Conservation (phyloP, 1,140 invertebrate genomes). For the Andricus grossulariae region DNA sequence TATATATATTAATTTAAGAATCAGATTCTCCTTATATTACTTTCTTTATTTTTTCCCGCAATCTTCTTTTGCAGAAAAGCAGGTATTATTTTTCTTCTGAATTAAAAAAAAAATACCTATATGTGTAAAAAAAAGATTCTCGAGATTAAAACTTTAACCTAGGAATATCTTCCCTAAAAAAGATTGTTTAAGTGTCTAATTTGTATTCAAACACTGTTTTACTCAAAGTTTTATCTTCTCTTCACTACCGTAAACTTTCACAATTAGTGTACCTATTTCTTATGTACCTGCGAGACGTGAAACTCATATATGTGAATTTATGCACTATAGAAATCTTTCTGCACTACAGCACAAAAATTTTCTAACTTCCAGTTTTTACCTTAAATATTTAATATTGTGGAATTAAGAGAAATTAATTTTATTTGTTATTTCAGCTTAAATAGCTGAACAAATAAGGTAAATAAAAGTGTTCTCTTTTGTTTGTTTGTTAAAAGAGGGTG, state of each 20-base stretch:
- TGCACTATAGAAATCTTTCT: background rate
- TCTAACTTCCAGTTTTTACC: background rate
- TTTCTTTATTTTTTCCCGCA: too few species aligned
- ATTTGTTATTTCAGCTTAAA: background rate
- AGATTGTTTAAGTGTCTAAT: background rate
- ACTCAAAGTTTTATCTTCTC: constrained; percentile 3
- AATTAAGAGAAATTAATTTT: background rate
- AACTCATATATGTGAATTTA: background rate
- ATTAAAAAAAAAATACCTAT: too few species aligned
- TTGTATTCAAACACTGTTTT: background rate
- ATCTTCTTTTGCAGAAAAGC: too few species aligned
- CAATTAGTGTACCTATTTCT: constrained; percentile 6
- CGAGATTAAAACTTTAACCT: too few species aligned
- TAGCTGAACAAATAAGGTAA: too few species aligned
- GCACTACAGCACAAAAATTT: background rate
- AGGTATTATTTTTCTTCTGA: too few species aligned
- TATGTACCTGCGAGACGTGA: constrained; percentile 1
- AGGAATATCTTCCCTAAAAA: background rate
- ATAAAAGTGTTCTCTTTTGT: too few species aligned
- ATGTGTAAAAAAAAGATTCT: too few species aligned
- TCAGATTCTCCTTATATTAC: too few species aligned
- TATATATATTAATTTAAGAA: too few species aligned
- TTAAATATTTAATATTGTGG: too few species aligned
- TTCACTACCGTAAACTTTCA: constrained; percentile 25
- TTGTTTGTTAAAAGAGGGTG: too few species aligned